Evolutionary conservation across 2,888 invertebrate species (phyloP).

Genomic region (Carabus problematicus): DNA sequence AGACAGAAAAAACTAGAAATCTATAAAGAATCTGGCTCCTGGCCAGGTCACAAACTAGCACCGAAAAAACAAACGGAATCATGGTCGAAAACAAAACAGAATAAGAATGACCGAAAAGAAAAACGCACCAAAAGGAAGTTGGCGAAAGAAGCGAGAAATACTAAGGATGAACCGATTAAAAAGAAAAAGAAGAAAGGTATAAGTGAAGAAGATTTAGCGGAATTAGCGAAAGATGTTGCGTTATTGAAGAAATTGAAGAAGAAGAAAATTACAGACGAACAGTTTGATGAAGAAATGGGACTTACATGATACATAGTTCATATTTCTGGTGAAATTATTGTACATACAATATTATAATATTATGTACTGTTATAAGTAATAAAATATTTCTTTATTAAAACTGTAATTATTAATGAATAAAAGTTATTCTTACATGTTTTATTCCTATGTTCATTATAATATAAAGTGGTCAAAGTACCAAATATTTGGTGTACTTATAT

Average conservation of each 20-base stretch:
- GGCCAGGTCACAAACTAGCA: slow-evolving; percentile 56
- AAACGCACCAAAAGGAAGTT: slow-evolving; percentile 70
- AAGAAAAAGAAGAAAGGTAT: slow-evolving; percentile 62
- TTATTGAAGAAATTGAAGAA: slow-evolving; percentile 87
- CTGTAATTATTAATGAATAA: not conserved
- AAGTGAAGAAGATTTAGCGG: slow-evolving; percentile 76
- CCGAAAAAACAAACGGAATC: slow-evolving; percentile 70
- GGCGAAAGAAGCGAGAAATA: slow-evolving; percentile 61
- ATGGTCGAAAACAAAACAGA: slow-evolving; percentile 80
- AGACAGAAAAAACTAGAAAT: slow-evolving; percentile 74
- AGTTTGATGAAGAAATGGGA: slow-evolving; percentile 71
- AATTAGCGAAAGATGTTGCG: slow-evolving; percentile 80
- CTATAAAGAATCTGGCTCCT: slow-evolving; percentile 74
- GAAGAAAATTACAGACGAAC: slow-evolving; percentile 75
- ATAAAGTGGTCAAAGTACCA: no score
- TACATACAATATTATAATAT: slow-evolving; percentile 1
- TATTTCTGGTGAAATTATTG: not conserved
- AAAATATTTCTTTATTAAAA: not conserved
- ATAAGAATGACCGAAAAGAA: slow-evolving; percentile 70
- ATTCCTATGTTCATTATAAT: no score
- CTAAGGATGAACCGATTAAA: slow-evolving; percentile 56
- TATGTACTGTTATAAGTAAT: not conserved
- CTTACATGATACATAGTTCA: not conserved
- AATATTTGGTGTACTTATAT: no score
- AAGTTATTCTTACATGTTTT: no score